Evolutionary conservation across 2,113 vertebrate genomes (phyloP), one percentile per base, ranked within the genome.

Genomic region (Rallus limicola): DNA sequence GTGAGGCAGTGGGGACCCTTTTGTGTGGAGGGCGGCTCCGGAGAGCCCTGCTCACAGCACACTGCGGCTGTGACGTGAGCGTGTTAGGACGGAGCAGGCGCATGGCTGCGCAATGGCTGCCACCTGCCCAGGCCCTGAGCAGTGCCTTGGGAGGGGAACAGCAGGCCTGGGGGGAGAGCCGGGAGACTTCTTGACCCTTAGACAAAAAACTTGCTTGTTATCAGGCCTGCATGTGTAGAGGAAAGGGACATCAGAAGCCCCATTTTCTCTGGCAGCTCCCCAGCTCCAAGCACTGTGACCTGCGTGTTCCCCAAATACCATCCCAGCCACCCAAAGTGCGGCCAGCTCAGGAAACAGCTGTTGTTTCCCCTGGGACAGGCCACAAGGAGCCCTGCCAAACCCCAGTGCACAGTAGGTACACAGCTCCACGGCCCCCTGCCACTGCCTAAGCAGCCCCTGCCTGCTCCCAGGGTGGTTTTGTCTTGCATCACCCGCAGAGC

Each of bases 401-500:
- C 29, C 33, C 56, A 25, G 52, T 38, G n/a, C 58, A 65, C 36
- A 60, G 52, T 1, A 2, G 50, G 17, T 71, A 6, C 26, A 42
- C 16, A 29, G 71, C 33, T 23, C n/a, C 2, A 0, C 8, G 44
- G 59, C 3, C 3, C 44, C 28, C 29, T 5, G 3, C 42, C 33
- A 64, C 59, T 48, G n/a, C 34, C 20, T 1, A 3, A 36, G n/a
- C 3, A 0, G 44, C 44, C 21, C 15, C 71, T 67, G 64, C 38
- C 59, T 0, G 1, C n/a, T 82, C n/a, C 82, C 64, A 28, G 46
- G 26, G 10, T 1, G 0, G 2, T 38, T 81, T 60, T 72, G 26
- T 29, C 64, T 3, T 0, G 16, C n/a, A 67, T 31, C 60, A 62
- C 59, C 38, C 0, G 0, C 65, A n/a, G 1, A 1, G 58, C 64